These are phyloP conservation scores for Limnodromus scolopaceus DNA, from an alignment of 2,797 vertebrate genomes.

Conservation along the genomic window DNA sequence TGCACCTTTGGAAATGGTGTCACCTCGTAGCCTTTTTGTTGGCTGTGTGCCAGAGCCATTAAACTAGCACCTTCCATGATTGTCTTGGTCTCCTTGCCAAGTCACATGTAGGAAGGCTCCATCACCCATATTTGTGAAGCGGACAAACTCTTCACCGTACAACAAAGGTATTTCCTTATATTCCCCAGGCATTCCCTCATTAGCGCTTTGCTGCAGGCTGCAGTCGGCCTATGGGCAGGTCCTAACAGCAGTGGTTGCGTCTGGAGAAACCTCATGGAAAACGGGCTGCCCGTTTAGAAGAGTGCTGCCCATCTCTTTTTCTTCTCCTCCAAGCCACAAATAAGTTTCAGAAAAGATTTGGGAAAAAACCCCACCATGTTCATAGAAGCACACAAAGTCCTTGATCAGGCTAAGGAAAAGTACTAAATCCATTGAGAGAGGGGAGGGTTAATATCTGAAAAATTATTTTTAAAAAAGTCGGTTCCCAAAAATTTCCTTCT, in stretches of 20 bases:
- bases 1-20: fast-evolving
- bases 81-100: not conserved
- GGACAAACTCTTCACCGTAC: not conserved
- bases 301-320: not conserved
- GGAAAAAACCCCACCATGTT: not conserved
- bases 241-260: not conserved
- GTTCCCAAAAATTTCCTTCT: not conserved
- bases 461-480: not conserved
- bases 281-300: not conserved
- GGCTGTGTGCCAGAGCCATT: not conserved
- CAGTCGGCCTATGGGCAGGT: not conserved
- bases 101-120: not conserved
- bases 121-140: not conserved
- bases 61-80: not conserved
- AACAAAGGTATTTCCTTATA: not conserved
- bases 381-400: not conserved
- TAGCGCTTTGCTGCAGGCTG: not conserved
- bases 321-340: not conserved
- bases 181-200: not conserved
- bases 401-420: not conserved
- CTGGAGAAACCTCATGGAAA: not conserved
- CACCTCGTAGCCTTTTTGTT: not conserved
- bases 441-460: not conserved
- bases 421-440: not conserved
- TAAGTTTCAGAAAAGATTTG: not conserved